Evolutionary conservation across 2,797 vertebrate species (phyloP).

Genomic region (Dallia pectoralis): DNA sequence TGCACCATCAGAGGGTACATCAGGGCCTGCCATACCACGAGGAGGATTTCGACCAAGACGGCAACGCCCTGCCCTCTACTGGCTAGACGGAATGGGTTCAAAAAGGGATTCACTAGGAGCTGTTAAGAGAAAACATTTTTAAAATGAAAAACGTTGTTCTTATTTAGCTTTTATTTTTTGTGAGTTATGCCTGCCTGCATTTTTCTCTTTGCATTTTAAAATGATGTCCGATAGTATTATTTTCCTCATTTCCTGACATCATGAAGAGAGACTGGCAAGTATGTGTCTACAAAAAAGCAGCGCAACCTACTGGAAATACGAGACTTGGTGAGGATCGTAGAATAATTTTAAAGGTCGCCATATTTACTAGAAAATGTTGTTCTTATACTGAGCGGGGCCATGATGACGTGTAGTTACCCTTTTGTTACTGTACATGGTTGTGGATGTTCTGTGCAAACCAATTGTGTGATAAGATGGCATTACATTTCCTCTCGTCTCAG

Average conservation of each 20-base stretch:
- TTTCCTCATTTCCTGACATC: neutral
- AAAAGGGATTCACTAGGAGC: neutral
- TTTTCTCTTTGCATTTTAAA: neutral
- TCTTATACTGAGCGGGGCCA: neutral
- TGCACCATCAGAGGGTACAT: constrained; percentile 74
- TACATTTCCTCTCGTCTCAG: constrained; percentile 1
- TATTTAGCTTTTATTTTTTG: neutral
- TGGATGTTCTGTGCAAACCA: neutral
- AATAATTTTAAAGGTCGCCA: neutral
- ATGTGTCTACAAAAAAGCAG: neutral
- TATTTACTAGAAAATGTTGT: neutral
- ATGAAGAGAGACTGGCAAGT: neutral
- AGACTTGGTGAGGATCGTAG: neutral
- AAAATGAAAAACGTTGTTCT: neutral
- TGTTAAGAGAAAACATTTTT: neutral
- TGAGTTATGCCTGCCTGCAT: neutral
- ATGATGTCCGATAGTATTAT: neutral
- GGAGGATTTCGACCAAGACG: constrained; percentile 62
- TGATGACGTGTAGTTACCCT: neutral
- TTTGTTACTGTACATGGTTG: constrained; percentile 3
- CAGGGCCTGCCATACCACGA: constrained; percentile 67
- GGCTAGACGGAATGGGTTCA: neutral
- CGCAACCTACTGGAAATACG: neutral
- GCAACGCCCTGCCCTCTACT: constrained; percentile 30
- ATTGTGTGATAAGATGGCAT: neutral